Evolutionary conservation across 2,888 invertebrate species (phyloP), one percentile per base, ranked within the genome.

Genomic region (Cheilosia grossa): DNA sequence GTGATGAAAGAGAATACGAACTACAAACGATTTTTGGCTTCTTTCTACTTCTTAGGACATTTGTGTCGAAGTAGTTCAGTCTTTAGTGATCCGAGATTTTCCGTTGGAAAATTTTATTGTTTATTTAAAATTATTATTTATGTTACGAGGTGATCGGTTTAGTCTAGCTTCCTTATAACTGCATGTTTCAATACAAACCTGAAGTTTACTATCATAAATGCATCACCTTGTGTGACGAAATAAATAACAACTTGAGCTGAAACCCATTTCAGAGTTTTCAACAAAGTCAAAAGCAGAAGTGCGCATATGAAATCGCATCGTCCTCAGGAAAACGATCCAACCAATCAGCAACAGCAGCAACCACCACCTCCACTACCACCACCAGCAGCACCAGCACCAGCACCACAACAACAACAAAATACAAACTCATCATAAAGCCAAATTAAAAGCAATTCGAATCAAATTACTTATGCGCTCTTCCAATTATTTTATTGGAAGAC

Each of bases 221-320:
- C 33, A 33, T 10, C 33, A 10, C 10, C 10, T 33, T 33, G 10
- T 42, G 42, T 13, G 21, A 21, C 4, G 19, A 19, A 49, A 49
- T 19, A 2, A 21, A 4, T 4, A 13, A 4, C 33, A 89, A 90
- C 90, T 91, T 13, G 1, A 4, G 37, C 88, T 88, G 90, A 91
- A 91, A 92, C 90, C 91, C 10, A 19, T 88, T 94, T 89, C 95
- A 98, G 98, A 94, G 96, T 98, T 93, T 98, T 98, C 94, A 96
- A 95, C 94, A 98, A 98, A 95, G 97, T 98, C 91, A 98, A 98
- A 94, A 99, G 98, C 94, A 96, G 99, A 93, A 99, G 98, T 93
- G 99, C 99, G 88, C 99, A 99, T 93, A 99, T 99, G 99, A 99
- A 99, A 94, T 98, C 98, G 88, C 99, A 99, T 94, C 96, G 97